Percentiles rank a stretch among this genome's conserved stretches.
Conservation (phyloP, 2,113 vertebrate species). For the Mola mola region DNA sequence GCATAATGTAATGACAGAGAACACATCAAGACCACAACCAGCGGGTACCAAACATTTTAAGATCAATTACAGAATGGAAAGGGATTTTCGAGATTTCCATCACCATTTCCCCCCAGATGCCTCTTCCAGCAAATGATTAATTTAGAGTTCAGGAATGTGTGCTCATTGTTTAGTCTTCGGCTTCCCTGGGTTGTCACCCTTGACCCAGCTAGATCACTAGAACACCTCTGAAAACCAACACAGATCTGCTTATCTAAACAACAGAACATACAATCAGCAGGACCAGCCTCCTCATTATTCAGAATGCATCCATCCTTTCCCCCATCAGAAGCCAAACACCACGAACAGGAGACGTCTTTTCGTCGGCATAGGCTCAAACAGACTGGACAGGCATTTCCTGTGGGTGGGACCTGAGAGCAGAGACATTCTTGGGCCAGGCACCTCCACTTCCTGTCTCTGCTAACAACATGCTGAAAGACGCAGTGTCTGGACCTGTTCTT, state of each 20-base stretch:
- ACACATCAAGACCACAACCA: slow-evolving; percentile 5
- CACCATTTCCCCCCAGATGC: slow-evolving; percentile 14
- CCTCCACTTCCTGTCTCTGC: slow-evolving; percentile 78
- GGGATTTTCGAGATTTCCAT: slow-evolving; percentile 41
- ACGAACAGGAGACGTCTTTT: slow-evolving; percentile 44
- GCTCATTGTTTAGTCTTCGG: slow-evolving; percentile 62
- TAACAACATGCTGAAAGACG: slow-evolving; percentile 52
- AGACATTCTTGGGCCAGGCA: slow-evolving; percentile 78
- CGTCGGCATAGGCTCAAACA: slow-evolving; percentile 48
- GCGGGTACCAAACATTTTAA: slow-evolving; percentile 46
- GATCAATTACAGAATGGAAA: slow-evolving; percentile 56
- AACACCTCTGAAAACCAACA: slow-evolving; percentile 60
- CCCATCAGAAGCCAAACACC: slow-evolving; percentile 27
- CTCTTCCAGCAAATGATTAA: slow-evolving; percentile 39
- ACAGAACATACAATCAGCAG: slow-evolving; percentile 12
- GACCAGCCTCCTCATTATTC: slow-evolving; percentile 36
- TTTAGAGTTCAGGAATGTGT: slow-evolving; percentile 41
- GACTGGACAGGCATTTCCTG: slow-evolving; percentile 80
- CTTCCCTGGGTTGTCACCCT: slow-evolving; percentile 37
- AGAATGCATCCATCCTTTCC: slow-evolving; percentile 48
- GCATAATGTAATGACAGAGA: slow-evolving; percentile 62
- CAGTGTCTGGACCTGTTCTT: slow-evolving; percentile 49
- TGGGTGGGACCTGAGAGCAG: slow-evolving; percentile 68
- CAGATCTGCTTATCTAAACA: slow-evolving; percentile 63
- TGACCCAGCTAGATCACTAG: slow-evolving; percentile 54